These are phyloP conservation scores for Parnassius glacialis DNA, from an alignment of 2,888 invertebrate species.

Conservation along the genomic window DNA sequence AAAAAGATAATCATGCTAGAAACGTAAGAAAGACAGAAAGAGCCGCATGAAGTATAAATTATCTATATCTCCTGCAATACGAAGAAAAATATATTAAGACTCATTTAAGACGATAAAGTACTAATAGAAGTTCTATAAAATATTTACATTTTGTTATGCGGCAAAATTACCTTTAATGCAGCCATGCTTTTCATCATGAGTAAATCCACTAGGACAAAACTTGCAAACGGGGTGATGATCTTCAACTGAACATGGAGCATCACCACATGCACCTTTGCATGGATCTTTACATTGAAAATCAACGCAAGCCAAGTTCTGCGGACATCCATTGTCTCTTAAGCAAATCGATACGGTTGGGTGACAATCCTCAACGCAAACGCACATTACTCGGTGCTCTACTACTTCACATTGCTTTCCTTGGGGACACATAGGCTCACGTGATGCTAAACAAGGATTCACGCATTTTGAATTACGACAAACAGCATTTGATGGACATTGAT, in stretches of 20 bases:
- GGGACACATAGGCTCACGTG: constrained; percentile 85
- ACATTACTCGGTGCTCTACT: constrained; percentile 91
- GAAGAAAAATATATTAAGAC: constrained; percentile 77
- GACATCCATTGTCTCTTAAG: constrained; percentile 93
- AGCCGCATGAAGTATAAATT: constrained; percentile 75
- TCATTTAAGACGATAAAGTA: constrained; percentile 66
- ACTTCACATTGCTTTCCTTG: constrained; percentile 93
- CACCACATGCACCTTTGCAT: constrained; percentile 91
- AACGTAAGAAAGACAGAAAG: constrained; percentile 68
- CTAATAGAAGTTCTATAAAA: constrained; percentile 48
- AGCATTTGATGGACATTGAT: constrained; percentile 92
- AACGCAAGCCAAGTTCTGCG: constrained; percentile 90
- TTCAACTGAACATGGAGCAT: constrained; percentile 95
- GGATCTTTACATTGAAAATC: constrained; percentile 95
- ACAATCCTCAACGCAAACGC: constrained; percentile 93
- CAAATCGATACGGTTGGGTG: constrained; percentile 93
- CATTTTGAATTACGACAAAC: constrained; percentile 92
- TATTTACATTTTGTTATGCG: constrained; percentile 49
- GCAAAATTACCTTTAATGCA: constrained; percentile 94
- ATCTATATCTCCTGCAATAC: constrained; percentile 79
- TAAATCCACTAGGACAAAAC: constrained; percentile 96
- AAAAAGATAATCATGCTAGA: constrained; percentile 73
- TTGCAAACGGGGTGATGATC: constrained; percentile 97
- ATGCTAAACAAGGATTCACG: constrained; percentile 90
- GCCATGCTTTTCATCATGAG: constrained; percentile 95